These are phyloP conservation scores for Pteria penguin DNA, from an alignment of 2,888 invertebrate species.

Conservation along the genomic window DNA sequence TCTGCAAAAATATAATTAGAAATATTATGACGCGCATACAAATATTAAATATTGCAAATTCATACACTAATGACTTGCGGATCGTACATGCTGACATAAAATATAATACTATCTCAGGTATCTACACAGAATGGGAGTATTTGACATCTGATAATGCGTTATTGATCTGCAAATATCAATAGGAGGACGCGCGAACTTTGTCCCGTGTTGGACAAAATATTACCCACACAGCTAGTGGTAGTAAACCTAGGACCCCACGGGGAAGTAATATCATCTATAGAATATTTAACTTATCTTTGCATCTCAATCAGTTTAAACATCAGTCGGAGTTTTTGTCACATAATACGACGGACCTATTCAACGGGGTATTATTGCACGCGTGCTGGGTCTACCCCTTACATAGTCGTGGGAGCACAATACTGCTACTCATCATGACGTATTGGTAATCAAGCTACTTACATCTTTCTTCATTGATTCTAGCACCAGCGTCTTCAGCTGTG, in stretches of 20 bases:
- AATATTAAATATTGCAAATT: too few relatives aligned
- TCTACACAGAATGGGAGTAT: too few relatives aligned
- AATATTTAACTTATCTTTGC: too few relatives aligned
- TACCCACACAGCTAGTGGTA: background rate
- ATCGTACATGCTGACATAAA: too few relatives aligned
- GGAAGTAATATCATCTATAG: too few relatives aligned
- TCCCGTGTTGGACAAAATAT: too few relatives aligned
- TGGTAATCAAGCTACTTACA: conserved; percentile 64
- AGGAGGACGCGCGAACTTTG: background rate
- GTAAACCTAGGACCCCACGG: background rate
- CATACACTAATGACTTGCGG: too few relatives aligned
- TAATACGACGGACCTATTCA: background rate
- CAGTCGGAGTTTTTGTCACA: background rate
- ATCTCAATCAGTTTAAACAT: background rate
- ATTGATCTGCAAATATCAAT: background rate
- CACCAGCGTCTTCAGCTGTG: conserved; percentile 75
- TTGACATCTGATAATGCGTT: background rate
- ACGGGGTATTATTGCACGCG: background rate
- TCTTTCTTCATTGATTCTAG: conserved; percentile 78
- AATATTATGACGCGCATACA: too few relatives aligned
- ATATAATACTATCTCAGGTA: too few relatives aligned
- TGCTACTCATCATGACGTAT: background rate
- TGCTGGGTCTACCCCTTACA: background rate
- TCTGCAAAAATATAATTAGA: too few relatives aligned
- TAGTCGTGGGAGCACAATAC: background rate